A percentile compares a stretch with the other conserved stretches of the same genome.
Evolutionary conservation across 1,140 invertebrate species (phyloP).

Genomic region (Protaetia brevitarsis): DNA sequence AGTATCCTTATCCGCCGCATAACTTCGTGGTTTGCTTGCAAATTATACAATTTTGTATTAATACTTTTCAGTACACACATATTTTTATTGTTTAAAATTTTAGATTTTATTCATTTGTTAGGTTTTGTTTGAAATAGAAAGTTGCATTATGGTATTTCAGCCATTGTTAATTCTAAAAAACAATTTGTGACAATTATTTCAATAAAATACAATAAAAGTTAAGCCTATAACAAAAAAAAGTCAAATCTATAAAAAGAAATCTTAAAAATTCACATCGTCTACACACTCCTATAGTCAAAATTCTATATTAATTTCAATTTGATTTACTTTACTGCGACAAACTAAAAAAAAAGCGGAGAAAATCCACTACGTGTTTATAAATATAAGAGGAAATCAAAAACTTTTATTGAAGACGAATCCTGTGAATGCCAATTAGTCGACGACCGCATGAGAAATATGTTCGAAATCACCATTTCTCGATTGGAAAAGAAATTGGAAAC

Average conservation of each 20-base stretch:
- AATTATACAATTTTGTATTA: too few relatives aligned
- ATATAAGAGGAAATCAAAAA: conserved; percentile 1
- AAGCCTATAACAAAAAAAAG: background rate
- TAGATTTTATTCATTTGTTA: too few relatives aligned
- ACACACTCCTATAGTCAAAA: background rate
- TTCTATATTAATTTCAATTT: conserved; percentile 18
- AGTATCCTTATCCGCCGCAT: background rate
- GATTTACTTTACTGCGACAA: background rate
- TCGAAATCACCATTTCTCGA: background rate
- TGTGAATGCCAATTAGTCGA: background rate
- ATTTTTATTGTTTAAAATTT: too few relatives aligned
- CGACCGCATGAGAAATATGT: background rate
- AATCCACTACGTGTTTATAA: background rate
- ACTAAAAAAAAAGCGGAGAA: background rate
- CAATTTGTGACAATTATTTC: background rate
- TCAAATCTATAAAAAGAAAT: background rate
- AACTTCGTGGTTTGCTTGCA: background rate
- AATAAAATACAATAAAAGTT: background rate
- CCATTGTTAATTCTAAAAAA: too few relatives aligned
- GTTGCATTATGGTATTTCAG: too few relatives aligned
- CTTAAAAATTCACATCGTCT: background rate
- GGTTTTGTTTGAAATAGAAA: too few relatives aligned
- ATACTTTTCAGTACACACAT: too few relatives aligned
- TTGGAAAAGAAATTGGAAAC: background rate
- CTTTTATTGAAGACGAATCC: background rate